Conservation (phyloP, 1,140 invertebrate genomes). For the Apis florea region DNA sequence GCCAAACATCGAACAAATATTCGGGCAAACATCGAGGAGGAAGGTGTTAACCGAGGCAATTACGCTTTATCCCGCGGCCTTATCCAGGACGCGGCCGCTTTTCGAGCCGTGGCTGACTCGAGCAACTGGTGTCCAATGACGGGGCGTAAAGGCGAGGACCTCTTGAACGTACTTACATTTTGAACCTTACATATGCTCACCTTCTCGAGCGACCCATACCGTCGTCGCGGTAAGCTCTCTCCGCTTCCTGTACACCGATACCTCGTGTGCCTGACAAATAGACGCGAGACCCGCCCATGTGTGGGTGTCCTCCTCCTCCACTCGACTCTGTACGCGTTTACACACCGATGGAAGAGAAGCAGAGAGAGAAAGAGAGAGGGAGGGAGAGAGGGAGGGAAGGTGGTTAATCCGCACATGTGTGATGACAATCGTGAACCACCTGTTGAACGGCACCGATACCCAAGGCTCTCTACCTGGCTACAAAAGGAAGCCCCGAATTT, state of each 20-base stretch:
- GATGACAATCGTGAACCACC: slow-evolving; percentile 69
- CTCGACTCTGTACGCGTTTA: not conserved
- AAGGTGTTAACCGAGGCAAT: slow-evolving; percentile 22
- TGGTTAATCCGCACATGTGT: slow-evolving; percentile 67
- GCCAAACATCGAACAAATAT: too few relatives aligned
- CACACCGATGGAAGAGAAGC: slow-evolving; percentile 15
- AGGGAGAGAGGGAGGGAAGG: slow-evolving; percentile 35
- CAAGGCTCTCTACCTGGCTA: slow-evolving; percentile 44
- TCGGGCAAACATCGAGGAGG: not conserved
- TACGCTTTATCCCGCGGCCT: slow-evolving; percentile 44
- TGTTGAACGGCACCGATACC: slow-evolving; percentile 65
- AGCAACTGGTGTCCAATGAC: slow-evolving; percentile 67
- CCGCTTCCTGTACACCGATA: slow-evolving; percentile 35
- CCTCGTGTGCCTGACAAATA: slow-evolving; percentile 44
- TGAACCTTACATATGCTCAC: slow-evolving; percentile 63
- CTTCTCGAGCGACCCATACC: slow-evolving; percentile 41
- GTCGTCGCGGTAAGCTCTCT: slow-evolving; percentile 34
- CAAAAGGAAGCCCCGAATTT: slow-evolving; percentile 59
- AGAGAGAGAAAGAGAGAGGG: slow-evolving; percentile 40
- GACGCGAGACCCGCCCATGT: not conserved
- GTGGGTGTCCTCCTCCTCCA: not conserved
- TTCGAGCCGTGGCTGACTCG: slow-evolving; percentile 44
- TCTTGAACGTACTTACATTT: slow-evolving; percentile 65
- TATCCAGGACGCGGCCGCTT: slow-evolving; percentile 34
- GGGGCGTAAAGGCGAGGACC: slow-evolving; percentile 57